These are phyloP conservation scores for Gandaritis pyraliata DNA, from an alignment of 2,888 invertebrate species.

Conservation along the genomic window DNA sequence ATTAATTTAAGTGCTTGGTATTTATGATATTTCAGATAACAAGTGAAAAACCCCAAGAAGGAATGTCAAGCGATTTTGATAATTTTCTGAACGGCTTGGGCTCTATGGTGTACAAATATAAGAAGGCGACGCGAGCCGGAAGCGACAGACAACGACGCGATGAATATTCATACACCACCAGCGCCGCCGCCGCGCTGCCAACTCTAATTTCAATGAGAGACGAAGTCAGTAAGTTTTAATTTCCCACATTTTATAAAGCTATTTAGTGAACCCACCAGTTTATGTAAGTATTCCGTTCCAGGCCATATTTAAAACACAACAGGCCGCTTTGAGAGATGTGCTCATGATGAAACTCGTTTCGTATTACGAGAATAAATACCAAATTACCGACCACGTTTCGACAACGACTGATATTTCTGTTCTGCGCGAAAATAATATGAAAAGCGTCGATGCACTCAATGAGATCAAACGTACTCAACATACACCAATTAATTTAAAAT, in stretches of 20 bases:
- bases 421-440: slow-evolving; percentile 36
- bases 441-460: slow-evolving; percentile 17
- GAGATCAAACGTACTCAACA: slow-evolving; percentile 25
- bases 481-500: slow-evolving; percentile 20
- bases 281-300: slow-evolving; percentile 35
- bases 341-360: slow-evolving; percentile 71
- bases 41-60: slow-evolving; percentile 14
- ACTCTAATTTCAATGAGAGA: slow-evolving; percentile 33
- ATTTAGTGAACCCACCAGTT: slow-evolving; percentile 7
- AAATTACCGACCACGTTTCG: slow-evolving; percentile 45
- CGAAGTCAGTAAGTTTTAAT: slow-evolving; percentile 49
- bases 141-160: slow-evolving; percentile 22
- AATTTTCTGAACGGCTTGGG: slow-evolving; percentile 55
- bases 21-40: slow-evolving; percentile 9
- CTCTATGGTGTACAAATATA: slow-evolving; percentile 52
- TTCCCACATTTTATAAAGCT: slow-evolving; percentile 27
- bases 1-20: slow-evolving; percentile 1
- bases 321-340: slow-evolving; percentile 52
- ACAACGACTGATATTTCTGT: slow-evolving; percentile 21
- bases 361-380: slow-evolving; percentile 69
- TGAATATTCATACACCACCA: slow-evolving; percentile 35
- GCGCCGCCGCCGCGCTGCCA: slow-evolving; percentile 14
- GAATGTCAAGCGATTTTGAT: slow-evolving; percentile 50
- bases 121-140: slow-evolving; percentile 30
- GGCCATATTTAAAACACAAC: slow-evolving; percentile 46